Evolutionary conservation across 2,888 invertebrate species (phyloP).

Genomic region (Eupithecia vulgata): DNA sequence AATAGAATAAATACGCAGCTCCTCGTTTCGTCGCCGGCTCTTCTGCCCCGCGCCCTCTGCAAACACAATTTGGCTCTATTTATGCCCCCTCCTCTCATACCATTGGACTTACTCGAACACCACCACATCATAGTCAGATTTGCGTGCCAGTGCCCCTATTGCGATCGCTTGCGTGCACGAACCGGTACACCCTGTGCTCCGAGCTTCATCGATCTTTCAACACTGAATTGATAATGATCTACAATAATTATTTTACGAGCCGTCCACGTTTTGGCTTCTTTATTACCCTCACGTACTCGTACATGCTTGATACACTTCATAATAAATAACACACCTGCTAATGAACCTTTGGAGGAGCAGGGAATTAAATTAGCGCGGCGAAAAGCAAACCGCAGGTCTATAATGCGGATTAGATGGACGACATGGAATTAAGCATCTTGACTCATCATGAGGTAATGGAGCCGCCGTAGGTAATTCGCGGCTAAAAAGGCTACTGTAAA

Average conservation of each 20-base stretch:
- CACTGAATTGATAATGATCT: conserved; percentile 58
- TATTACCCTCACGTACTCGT: conserved; percentile 39
- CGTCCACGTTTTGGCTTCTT: conserved; percentile 52
- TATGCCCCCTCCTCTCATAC: conserved; percentile 57
- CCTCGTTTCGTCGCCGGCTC: conserved; percentile 58
- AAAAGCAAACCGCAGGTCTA: conserved; percentile 35
- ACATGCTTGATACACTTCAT: conserved; percentile 35
- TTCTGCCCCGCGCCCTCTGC: conserved; percentile 60
- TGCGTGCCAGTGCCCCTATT: conserved; percentile 48
- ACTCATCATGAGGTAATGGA: conserved; percentile 52
- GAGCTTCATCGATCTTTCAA: conserved; percentile 58
- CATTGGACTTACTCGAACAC: conserved; percentile 50
- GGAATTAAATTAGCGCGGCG: conserved; percentile 23
- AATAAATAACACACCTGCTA: conserved; percentile 37
- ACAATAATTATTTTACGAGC: conserved; percentile 58
- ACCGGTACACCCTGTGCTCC: conserved; percentile 55
- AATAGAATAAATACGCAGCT: conserved; percentile 80
- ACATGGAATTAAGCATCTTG: conserved; percentile 42
- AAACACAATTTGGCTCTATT: conserved; percentile 78
- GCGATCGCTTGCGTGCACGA: conserved; percentile 55
- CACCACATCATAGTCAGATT: conserved; percentile 50
- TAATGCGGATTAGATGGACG: conserved; percentile 44
- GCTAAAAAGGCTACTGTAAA: conserved; percentile 63
- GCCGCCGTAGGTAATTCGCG: conserved; percentile 57
- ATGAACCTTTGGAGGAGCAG: conserved; percentile 21